Conservation (phyloP, 2,113 vertebrate genomes). For the Motacilla alba region DNA sequence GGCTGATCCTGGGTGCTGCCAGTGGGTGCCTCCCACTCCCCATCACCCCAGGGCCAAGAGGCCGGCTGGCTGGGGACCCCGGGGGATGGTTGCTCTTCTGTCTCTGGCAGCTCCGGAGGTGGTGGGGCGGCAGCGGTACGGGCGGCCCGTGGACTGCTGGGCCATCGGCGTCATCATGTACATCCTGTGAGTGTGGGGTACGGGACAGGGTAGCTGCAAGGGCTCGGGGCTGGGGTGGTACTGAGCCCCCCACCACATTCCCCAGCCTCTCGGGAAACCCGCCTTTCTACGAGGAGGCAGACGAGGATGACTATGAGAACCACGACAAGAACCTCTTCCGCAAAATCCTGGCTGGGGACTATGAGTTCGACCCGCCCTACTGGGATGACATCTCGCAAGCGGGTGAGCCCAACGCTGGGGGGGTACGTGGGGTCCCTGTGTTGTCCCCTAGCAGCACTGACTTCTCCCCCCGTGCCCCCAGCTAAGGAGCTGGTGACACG, state of each 20-base stretch:
- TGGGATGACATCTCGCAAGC: constrained; percentile 98
- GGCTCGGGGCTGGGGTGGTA: fast-evolving
- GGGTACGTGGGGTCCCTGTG: fast-evolving
- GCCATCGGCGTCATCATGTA: constrained; percentile 98
- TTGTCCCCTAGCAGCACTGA: neutral
- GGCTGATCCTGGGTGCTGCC: neutral
- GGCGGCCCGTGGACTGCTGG: constrained; percentile 96
- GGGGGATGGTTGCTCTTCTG: neutral
- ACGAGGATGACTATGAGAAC: constrained; percentile 96
- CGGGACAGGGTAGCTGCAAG: fast-evolving
- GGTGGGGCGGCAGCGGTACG: constrained; percentile 94
- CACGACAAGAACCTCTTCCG: constrained; percentile 98
- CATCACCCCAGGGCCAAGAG: neutral
- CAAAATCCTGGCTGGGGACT: constrained; percentile 95
- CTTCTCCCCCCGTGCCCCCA: neutral
- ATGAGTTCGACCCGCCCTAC: constrained; percentile 95
- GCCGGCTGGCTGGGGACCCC: neutral
- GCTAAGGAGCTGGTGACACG: constrained; percentile 91
- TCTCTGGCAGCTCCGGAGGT: constrained; percentile 88
- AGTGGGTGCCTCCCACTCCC: neutral
- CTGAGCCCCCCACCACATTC: neutral
- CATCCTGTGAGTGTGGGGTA: constrained; percentile 86
- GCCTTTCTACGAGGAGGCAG: constrained; percentile 95
- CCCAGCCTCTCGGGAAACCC: constrained; percentile 85
- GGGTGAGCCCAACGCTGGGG: constrained; percentile 67